These are phyloP conservation scores for Theodoxus fluviatilis DNA, from an alignment of 2,888 invertebrate genomes.

Conservation along the genomic window DNA sequence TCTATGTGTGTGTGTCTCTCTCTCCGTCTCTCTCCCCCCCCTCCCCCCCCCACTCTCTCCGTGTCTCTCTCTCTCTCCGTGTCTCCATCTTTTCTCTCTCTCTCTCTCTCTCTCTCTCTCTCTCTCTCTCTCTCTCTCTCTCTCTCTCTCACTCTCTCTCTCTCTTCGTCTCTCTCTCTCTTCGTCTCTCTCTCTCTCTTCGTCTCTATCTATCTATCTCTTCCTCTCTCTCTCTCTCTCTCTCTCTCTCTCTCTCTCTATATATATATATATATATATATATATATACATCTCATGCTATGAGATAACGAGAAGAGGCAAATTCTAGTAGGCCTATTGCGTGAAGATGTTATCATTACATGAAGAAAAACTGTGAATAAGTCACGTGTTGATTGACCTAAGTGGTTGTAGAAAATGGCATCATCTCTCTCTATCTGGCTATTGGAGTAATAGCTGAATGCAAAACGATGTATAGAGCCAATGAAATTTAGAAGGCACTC, in stretches of 20 bases:
- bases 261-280: no score
- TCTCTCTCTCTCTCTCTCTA: not conserved
- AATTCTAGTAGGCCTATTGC: no score
- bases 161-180: not conserved
- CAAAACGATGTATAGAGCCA: no score
- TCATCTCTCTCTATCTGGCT: not conserved
- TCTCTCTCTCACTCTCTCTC: not conserved
- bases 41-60: not conserved
- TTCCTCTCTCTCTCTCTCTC: not conserved
- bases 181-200: not conserved
- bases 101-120: slow-evolving; percentile 7
- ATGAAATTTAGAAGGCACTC: no score
- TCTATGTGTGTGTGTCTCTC: not conserved
- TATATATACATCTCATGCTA: not conserved
- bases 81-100: not conserved
- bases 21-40: not conserved
- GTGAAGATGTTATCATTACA: no score
- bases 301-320: no score
- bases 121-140: not conserved
- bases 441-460: no score
- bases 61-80: not conserved
- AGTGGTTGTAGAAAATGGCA: no score
- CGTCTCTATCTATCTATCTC: not conserved
- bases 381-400: no score
- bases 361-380: no score